Base-by-base conservation (phyloP, 2,797 vertebrate genomes). In the Pampus argenteus region DNA sequence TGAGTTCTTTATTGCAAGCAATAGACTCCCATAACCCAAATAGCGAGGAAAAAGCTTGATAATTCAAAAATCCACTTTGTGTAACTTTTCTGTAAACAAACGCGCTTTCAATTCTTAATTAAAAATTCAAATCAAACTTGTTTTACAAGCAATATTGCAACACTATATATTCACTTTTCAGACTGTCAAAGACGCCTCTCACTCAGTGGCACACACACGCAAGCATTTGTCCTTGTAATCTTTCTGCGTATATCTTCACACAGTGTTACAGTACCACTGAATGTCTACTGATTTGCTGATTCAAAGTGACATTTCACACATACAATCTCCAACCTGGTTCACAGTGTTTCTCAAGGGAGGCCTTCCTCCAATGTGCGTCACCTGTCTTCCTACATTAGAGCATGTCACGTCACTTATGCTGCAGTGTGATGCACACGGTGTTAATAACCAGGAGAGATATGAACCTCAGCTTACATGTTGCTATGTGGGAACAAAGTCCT, bases 221-320 rank as follows among this genome's bases (percentile, higher is more conserved):
- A 50, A 73, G 28, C 51, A 10, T 58, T 10, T 72, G 48, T 70
- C 55, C 56, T 71, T 73, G 31, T 38, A 52, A 73, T 48, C 40
- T 38, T 42, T 57, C 23, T 29, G 74, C 13, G 26, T 34, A 45
- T 22, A 50, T 45, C 20, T 26, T 44, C 49, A 9, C 62, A 40
- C n/a, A 18, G 47, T n/a, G 28, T 25, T 40, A 51, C 3, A 15
- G 65, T 15, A 52, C 68, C 5, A 20, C 67, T 61, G 45, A 77
- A 58, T 26, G 60, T 52, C 61, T 51, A 23, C 65, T 74, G 66
- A 75, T 90, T 84, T 74, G 60, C 52, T 82, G 83, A 92, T 87
- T 85, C 69, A 86, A 81, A 74, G 74, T 87, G 87, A 83, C 85
- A 87, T 90, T 89, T 92, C 83, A 88, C 89, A 90, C 89, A 84